phyloP scores from a whole-genome alignment of 2,888 invertebrate genomes.

The Ormyrus pomaceus region DNA sequence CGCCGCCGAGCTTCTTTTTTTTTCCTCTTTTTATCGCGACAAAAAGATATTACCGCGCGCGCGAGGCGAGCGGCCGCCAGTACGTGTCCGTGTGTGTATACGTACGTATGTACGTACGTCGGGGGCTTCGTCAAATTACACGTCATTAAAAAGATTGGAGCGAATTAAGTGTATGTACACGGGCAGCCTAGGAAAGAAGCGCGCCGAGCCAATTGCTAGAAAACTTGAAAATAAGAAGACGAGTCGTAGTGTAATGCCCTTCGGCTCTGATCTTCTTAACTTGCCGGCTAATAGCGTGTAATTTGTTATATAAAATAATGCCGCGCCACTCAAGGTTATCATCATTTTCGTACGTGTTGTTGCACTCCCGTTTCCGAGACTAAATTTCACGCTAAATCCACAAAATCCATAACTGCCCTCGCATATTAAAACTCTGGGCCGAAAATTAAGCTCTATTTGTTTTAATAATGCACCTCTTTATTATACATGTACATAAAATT shows the following conservation, averaged over 20 bases:
- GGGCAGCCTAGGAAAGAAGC: constrained; percentile 44
- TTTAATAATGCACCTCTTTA: too few species aligned
- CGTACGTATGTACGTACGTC: neutral
- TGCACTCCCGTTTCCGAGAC: too few species aligned
- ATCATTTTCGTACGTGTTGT: neutral
- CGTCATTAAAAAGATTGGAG: constrained; percentile 57
- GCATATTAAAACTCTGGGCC: too few species aligned
- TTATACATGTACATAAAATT: too few species aligned
- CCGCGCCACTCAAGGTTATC: constrained; percentile 15
- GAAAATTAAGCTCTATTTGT: too few species aligned
- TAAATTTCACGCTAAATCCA: too few species aligned
- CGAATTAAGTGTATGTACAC: constrained; percentile 55
- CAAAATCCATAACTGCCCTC: too few species aligned
- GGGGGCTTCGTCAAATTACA: constrained; percentile 53
- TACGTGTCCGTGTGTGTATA: neutral
- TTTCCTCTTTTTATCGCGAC: constrained; percentile 39
- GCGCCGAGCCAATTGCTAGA: constrained; percentile 50
- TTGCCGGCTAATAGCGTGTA: constrained; percentile 28
- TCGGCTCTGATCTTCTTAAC: constrained; percentile 37
- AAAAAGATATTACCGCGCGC: constrained; percentile 24
- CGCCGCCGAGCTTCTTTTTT: neutral
- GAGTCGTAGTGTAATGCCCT: constrained; percentile 32
- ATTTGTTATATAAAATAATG: constrained; percentile 40
- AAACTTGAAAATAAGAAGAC: constrained; percentile 51
- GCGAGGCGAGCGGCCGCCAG: neutral